Conservation (phyloP, 2,888 invertebrate genomes). For the Congeria kusceri region DNA sequence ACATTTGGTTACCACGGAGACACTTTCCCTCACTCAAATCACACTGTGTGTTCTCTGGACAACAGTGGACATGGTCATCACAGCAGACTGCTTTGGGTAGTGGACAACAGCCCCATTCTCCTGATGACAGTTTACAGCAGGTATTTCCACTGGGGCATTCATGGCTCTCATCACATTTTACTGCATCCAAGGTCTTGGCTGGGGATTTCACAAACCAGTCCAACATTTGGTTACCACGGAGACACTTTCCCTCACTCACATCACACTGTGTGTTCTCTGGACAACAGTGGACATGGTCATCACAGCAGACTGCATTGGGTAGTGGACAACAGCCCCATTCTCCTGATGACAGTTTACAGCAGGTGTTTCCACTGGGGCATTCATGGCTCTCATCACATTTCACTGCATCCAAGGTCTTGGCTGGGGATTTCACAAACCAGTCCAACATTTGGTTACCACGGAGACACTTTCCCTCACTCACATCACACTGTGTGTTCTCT, state of each 20-base stretch:
- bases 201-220: conserved; percentile 57
- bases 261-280: conserved; percentile 65
- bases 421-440: no score
- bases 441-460: no score
- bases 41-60: conserved; percentile 75
- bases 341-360: no score
- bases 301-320: conserved; percentile 78
- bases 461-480: no score
- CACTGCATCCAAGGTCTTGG: no score
- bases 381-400: no score
- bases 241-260: conserved; percentile 45
- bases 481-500: no score
- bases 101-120: conserved; percentile 70
- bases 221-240: conserved; percentile 19
- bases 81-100: conserved; percentile 78
- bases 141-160: neutral
- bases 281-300: conserved; percentile 78
- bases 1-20: conserved; percentile 16
- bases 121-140: neutral
- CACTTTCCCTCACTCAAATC: conserved; percentile 56
- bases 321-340: no score
- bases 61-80: conserved; percentile 80
- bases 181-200: no score
- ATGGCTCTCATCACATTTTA: no score
- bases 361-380: no score